Evolutionary conservation across 2,113 vertebrate genomes (phyloP).

Genomic region (Sinocyclocheilus anophthalmus): DNA sequence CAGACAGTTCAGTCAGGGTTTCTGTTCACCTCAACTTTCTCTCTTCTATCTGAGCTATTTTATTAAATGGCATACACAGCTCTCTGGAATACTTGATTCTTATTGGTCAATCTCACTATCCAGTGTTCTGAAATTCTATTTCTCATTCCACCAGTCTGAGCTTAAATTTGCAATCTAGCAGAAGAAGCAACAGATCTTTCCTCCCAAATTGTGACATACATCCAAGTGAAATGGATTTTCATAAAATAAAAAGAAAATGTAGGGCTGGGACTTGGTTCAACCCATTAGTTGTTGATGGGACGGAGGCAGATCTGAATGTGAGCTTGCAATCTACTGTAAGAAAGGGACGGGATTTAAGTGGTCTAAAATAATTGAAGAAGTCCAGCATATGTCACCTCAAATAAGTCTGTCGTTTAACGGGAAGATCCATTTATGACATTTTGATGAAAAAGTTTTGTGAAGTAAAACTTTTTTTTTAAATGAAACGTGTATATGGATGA

Average conservation of each 20-base stretch:
- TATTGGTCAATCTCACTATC: neutral
- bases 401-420: too few species aligned
- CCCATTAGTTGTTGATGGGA: neutral
- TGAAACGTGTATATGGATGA: too few species aligned
- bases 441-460: too few species aligned
- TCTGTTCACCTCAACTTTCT: constrained; percentile 1
- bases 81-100: neutral
- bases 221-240: neutral
- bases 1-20: neutral
- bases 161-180: neutral
- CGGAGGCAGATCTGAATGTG: neutral
- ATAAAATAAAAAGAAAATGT: neutral
- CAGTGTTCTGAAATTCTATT: neutral
- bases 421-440: too few species aligned
- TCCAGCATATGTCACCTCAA: too few species aligned
- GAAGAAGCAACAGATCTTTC: neutral
- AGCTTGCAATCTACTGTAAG: neutral
- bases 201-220: neutral
- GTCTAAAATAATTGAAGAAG: too few species aligned
- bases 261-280: neutral
- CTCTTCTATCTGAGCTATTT: neutral
- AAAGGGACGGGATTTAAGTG: neutral
- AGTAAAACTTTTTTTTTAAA: too few species aligned
- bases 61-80: neutral
- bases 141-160: neutral